Percentiles rank a stretch among this genome's conserved stretches.
These are phyloP conservation scores for Nannobrachium achirus DNA, from an alignment of 2,113 vertebrate genomes.

Conservation along the genomic window DNA sequence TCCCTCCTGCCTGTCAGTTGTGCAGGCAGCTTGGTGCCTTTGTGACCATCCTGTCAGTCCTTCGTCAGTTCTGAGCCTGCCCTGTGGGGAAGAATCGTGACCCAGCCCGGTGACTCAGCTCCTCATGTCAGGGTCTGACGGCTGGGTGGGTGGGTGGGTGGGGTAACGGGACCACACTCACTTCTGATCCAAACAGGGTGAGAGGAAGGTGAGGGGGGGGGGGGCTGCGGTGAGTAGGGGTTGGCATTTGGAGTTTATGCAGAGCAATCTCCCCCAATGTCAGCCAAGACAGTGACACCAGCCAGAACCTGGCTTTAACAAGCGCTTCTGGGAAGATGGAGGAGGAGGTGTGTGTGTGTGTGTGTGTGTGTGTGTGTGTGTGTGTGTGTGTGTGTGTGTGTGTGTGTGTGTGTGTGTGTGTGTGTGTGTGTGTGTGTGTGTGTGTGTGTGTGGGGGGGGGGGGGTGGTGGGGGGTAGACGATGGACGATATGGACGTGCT, in stretches of 20 bases:
- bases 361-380: slow-evolving; percentile 29
- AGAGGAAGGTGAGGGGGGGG: background rate
- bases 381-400: no score
- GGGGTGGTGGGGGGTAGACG: background rate
- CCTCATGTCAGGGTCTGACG: slow-evolving; percentile 32
- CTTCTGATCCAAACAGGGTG: slow-evolving; percentile 8
- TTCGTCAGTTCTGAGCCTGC: slow-evolving; percentile 32
- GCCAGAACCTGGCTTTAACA: slow-evolving; percentile 31
- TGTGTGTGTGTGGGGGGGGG: slow-evolving; percentile 29
- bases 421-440: no score
- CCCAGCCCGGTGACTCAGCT: slow-evolving; percentile 54
- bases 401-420: no score
- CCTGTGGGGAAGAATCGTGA: slow-evolving; percentile 18
- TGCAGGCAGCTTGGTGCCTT: slow-evolving; percentile 42
- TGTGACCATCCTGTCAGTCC: slow-evolving; percentile 23
- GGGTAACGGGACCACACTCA: background rate
- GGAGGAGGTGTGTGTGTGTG: background rate
- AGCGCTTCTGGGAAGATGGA: slow-evolving; percentile 30
- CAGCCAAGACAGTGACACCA: slow-evolving; percentile 65
- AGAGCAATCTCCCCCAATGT: slow-evolving; percentile 60
- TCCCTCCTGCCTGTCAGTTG: slow-evolving; percentile 50
- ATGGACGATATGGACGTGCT: no score
- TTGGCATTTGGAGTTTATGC: slow-evolving; percentile 29
- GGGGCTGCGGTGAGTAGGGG: slow-evolving; percentile 13
- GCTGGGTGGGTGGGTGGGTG: background rate